A percentile compares a stretch with the other conserved stretches of the same genome.
Evolutionary conservation across 1,140 invertebrate genomes (phyloP).

Genomic region (Cecropterus lyciades): DNA sequence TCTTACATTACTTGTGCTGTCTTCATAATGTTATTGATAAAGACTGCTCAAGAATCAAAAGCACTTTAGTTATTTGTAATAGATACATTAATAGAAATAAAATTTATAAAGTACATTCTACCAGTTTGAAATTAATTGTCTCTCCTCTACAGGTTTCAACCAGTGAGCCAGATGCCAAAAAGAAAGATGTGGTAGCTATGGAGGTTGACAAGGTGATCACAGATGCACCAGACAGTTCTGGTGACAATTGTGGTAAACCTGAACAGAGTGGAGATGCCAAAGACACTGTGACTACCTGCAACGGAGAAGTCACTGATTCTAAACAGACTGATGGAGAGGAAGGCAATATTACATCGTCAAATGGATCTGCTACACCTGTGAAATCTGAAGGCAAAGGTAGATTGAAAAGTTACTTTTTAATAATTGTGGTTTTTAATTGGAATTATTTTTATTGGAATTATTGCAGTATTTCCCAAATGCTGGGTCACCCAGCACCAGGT

Average conservation of each 20-base stretch:
- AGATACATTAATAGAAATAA: too few species aligned
- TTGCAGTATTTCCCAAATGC: too few species aligned
- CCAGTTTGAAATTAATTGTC: too few species aligned
- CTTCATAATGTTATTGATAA: too few species aligned
- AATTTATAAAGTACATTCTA: too few species aligned
- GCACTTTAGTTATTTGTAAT: too few species aligned
- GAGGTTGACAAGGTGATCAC: constrained; percentile 66
- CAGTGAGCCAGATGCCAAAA: constrained; percentile 78
- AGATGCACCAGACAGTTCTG: constrained; percentile 86
- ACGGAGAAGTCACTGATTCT: constrained; percentile 82
- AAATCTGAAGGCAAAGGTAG: constrained; percentile 64
- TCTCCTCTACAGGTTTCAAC: constrained; percentile 85
- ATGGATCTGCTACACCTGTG: constrained; percentile 67
- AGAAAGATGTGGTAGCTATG: constrained; percentile 49
- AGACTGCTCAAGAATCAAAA: too few species aligned
- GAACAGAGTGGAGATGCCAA: constrained; percentile 80
- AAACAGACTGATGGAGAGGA: constrained; percentile 85
- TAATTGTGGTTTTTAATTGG: not conserved
- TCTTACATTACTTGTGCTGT: too few species aligned
- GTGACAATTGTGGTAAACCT: constrained; percentile 82
- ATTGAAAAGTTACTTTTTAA: too few species aligned
- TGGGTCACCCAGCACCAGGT: too few species aligned
- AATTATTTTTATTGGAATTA: too few species aligned
- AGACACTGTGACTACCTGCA: constrained; percentile 50
- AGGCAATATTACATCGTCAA: constrained; percentile 75